These are phyloP conservation scores for Asarcornis scutulata DNA, from an alignment of 2,113 vertebrate genomes.

Conservation along the genomic window DNA sequence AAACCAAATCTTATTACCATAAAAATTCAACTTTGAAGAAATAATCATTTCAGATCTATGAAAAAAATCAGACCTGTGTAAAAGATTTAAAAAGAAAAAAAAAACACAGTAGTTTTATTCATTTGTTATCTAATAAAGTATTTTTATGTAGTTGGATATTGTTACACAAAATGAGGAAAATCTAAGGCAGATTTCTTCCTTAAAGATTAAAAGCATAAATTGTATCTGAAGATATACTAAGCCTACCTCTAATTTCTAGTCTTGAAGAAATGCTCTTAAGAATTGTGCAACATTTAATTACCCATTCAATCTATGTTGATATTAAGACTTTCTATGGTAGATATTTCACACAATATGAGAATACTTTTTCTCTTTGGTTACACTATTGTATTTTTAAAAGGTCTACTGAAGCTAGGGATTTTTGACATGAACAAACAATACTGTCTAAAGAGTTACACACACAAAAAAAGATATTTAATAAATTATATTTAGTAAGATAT, in stretches of 20 bases:
- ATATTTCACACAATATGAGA: not conserved
- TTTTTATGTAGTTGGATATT: not conserved
- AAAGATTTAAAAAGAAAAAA: not conserved
- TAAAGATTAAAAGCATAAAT: not conserved
- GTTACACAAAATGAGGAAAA: not conserved
- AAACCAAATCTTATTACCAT: not conserved
- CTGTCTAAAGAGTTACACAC: not conserved
- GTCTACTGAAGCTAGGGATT: not conserved
- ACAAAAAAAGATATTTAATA: not conserved
- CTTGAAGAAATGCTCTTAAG: not conserved
- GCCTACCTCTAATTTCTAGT: not conserved
- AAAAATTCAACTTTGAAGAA: not conserved
- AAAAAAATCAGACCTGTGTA: not conserved
- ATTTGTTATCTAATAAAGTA: not conserved
- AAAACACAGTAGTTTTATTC: rapidly evolving
- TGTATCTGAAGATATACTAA: not conserved
- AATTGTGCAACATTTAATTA: not conserved
- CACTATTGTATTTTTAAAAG: not conserved
- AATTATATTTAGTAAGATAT: not conserved
- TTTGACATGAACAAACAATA: not conserved
- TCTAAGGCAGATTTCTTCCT: not conserved
- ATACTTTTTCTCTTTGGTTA: not conserved
- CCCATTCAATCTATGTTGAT: not conserved
- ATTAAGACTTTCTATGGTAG: not conserved
- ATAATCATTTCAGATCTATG: not conserved